A percentile compares a stretch with the other conserved stretches of the same genome.
phyloP scores from a whole-genome alignment of 1,140 invertebrate genomes.

The Melanaphis sacchari region DNA sequence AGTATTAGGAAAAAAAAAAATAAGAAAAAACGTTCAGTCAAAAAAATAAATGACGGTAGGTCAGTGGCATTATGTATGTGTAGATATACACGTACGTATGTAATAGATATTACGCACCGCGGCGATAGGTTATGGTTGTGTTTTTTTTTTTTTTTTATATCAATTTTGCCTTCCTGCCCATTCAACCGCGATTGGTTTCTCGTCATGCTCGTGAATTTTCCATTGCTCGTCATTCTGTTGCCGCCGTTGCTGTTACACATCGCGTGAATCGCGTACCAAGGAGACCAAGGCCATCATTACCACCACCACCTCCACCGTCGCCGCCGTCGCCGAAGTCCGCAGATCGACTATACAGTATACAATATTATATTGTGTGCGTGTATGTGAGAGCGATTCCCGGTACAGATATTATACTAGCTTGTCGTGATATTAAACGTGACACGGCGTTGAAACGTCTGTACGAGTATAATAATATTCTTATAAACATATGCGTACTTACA shows the following conservation, averaged over 20 bases:
- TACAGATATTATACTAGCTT: not conserved
- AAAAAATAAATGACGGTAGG: conserved; percentile 36
- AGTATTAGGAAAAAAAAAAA: not conserved
- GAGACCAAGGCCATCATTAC: conserved; percentile 20
- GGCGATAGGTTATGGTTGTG: conserved; percentile 32
- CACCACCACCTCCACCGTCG: not conserved
- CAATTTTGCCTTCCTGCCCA: conserved; percentile 35
- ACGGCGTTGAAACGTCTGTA: not conserved
- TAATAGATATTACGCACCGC: not conserved
- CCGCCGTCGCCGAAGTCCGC: not conserved
- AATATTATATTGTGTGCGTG: not conserved
- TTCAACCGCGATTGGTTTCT: conserved; percentile 26
- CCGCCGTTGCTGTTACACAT: not conserved
- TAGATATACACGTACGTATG: not conserved
- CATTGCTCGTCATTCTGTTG: conserved; percentile 29
- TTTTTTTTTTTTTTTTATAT: not conserved
- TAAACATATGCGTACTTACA: not conserved
- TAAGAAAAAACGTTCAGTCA: not conserved
- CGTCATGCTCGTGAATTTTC: conserved; percentile 52
- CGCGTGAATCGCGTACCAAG: not conserved
- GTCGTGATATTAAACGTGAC: not conserved
- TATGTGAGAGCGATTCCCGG: not conserved
- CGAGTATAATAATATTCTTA: not conserved
- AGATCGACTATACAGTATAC: not conserved
- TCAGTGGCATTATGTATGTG: not conserved